Base-by-base conservation (phyloP, 2,113 vertebrate species). In the Glaucomys volans region DNA sequence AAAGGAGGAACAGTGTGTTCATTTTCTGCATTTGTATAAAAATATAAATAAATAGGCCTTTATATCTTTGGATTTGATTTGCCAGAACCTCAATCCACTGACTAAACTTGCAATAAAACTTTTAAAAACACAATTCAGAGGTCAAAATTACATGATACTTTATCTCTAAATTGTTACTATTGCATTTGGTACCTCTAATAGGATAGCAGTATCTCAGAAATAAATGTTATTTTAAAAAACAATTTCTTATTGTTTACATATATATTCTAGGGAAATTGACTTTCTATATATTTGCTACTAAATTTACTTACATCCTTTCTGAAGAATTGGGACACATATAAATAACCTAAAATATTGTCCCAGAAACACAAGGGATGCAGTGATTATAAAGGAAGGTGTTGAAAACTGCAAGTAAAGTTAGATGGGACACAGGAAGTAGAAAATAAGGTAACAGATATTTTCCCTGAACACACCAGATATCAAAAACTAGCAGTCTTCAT, bases 291-390 rank as follows among this genome's bases (percentile, higher is more conserved):
- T 83, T 85, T 93, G 62, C 28, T 30, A 42, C 35, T 67, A 62
- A 35, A 37, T 69, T 40, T 66, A 35, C 32, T 74, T 75, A 42
- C 8, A 26, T 93, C 17, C 17, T 44, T 92, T 77, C 11, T 62
- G 44, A 88, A 72, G 11, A 76, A 6, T 47, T 59, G 57, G 37
- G 11, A 64, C 32, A 47, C 42, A 72, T 5, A 3, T 52, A 80
- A 67, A 64, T n/a, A 84, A 93, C 35, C 47, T 80, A 84, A 87
- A 90, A n/a, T 87, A 77, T 35, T 90, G n/a, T 85, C 35, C 66
- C 64, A 30, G 66, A 88, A 88, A 57, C 9, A 54, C 22, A 75
- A 67, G 32, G 69, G 84, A 62, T 64, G 2, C 32, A 81, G 8
- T 88, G 71, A 85, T 82, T 84, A 64, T 8, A 28, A 76, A 80